A percentile compares a stretch with the other conserved stretches of the same genome.
These are phyloP conservation scores for Brachyopa scutellaris DNA, from an alignment of 2,888 invertebrate species.

Conservation along the genomic window DNA sequence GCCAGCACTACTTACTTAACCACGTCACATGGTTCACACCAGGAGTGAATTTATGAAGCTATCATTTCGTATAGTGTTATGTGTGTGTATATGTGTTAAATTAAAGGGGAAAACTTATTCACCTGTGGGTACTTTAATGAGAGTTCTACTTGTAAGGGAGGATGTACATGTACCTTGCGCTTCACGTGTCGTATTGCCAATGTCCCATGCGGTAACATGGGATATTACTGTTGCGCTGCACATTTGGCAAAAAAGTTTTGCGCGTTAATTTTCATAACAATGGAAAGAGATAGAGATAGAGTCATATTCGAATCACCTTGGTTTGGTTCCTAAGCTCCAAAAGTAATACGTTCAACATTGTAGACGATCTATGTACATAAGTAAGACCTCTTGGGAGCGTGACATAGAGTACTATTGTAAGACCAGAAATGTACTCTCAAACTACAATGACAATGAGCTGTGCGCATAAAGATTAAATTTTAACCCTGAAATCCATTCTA, in stretches of 20 bases:
- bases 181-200: conserved; percentile 7
- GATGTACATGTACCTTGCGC: neutral
- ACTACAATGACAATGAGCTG: too few relatives aligned
- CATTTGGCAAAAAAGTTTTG: conserved; percentile 1
- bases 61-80: conserved; percentile 1
- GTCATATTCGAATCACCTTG: neutral
- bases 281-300: too few relatives aligned
- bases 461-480: too few relatives aligned
- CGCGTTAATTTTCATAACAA: neutral
- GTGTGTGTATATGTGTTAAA: neutral
- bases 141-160: neutral
- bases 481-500: too few relatives aligned
- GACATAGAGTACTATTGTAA: too few relatives aligned
- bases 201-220: conserved; percentile 8
- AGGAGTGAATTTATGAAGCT: conserved; percentile 43
- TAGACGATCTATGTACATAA: neutral
- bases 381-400: too few relatives aligned
- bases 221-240: conserved; percentile 12
- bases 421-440: too few relatives aligned
- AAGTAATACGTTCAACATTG: neutral
- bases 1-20: conserved; percentile 41
- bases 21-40: conserved; percentile 57
- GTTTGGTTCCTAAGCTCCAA: too few relatives aligned
- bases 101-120: conserved; percentile 22
- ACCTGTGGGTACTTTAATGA: conserved; percentile 20